Percentiles rank a stretch among this genome's conserved stretches.
Conservation (phyloP, 1,140 invertebrate species). For the Conus betulinus region DNA sequence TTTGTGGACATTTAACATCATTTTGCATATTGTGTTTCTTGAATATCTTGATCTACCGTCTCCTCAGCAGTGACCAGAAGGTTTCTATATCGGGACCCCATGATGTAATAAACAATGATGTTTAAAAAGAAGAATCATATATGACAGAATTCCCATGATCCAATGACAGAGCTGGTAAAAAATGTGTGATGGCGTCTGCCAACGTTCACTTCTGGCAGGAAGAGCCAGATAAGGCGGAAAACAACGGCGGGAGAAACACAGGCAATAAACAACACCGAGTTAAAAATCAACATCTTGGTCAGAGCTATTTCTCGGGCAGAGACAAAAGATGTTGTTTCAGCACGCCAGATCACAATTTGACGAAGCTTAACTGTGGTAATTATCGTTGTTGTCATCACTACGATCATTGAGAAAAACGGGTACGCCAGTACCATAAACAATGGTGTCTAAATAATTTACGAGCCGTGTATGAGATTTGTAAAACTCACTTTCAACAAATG, state of each 20-base stretch:
- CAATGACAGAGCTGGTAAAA: background rate
- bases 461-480: background rate
- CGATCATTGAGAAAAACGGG: background rate
- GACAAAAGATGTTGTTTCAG: background rate
- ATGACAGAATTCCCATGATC: background rate
- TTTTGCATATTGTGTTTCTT: too few species aligned
- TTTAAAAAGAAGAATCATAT: background rate
- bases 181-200: background rate
- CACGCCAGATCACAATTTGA: background rate
- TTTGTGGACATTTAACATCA: too few species aligned
- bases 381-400: background rate
- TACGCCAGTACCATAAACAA: background rate
- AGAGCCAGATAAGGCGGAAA: background rate
- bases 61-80: too few species aligned
- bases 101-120: background rate
- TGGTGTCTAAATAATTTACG: background rate
- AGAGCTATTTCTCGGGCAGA: background rate
- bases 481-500: background rate
- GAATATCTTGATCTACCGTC: too few species aligned
- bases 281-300: constrained; percentile 21
- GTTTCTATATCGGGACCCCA: background rate
- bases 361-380: background rate
- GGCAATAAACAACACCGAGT: constrained; percentile 10
- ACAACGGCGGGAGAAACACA: background rate
- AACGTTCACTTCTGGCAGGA: background rate